These are phyloP conservation scores for Drosophila kurseongensis DNA, from an alignment of 1,140 invertebrate species.

Conservation along the genomic window DNA sequence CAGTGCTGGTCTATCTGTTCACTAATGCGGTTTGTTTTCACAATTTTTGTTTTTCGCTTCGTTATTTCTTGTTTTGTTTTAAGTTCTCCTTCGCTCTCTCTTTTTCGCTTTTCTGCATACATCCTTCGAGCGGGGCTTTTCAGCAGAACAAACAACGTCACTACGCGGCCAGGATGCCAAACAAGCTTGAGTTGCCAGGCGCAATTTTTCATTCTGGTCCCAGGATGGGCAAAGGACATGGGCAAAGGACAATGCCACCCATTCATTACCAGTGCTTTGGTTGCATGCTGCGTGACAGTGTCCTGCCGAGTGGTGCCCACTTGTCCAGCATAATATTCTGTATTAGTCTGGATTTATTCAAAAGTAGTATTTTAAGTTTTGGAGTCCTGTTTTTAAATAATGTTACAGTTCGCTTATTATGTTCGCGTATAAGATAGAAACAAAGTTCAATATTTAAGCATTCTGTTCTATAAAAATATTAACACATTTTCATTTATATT, in stretches of 20 bases:
- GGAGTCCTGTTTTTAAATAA: no score
- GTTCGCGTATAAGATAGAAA: no score
- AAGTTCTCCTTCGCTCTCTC: conserved; percentile 38
- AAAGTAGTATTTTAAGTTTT: neutral
- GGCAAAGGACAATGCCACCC: conserved; percentile 45
- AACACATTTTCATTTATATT: no score
- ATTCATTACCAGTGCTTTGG: conserved; percentile 76
- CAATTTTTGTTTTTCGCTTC: conserved; percentile 70
- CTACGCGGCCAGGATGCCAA: conserved; percentile 77
- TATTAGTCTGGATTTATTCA: neutral
- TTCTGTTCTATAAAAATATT: no score
- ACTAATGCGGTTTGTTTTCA: conserved; percentile 79
- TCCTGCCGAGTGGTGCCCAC: conserved; percentile 21
- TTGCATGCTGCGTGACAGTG: conserved; percentile 43
- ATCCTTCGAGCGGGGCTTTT: conserved; percentile 27
- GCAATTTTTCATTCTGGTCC: conserved; percentile 75
- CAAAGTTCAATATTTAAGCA: no score
- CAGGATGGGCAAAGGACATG: conserved; percentile 30
- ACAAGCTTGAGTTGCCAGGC: conserved; percentile 70
- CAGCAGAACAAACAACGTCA: conserved; percentile 73
- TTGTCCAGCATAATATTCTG: neutral
- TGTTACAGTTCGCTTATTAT: no score
- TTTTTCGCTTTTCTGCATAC: conserved; percentile 24
- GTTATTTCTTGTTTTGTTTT: conserved; percentile 79
- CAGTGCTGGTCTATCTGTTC: conserved; percentile 39